A percentile compares a stretch with the other conserved stretches of the same genome.
These are phyloP conservation scores for Buathra laborator DNA, from an alignment of 2,888 invertebrate species.

Conservation along the genomic window DNA sequence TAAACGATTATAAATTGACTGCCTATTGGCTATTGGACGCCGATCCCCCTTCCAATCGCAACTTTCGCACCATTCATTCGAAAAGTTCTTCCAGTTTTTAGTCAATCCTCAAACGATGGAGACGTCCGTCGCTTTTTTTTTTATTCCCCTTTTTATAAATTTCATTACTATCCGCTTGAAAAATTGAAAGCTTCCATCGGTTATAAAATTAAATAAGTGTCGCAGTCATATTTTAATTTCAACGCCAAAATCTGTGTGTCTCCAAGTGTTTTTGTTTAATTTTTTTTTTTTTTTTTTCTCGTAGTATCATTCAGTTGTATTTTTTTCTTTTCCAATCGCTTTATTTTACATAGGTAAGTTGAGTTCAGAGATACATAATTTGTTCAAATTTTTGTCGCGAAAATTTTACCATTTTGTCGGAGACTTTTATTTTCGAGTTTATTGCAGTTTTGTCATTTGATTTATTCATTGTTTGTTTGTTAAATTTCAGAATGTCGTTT, in stretches of 20 bases:
- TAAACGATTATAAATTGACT: constrained; percentile 69
- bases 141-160: not conserved
- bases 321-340: constrained; percentile 12
- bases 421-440: not conserved
- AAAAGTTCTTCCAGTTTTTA: constrained; percentile 65
- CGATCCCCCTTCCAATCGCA: constrained; percentile 50
- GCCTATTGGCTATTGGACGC: constrained; percentile 58
- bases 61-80: constrained; percentile 57
- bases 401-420: not conserved
- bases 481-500: constrained; percentile 89
- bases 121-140: not conserved
- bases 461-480: not conserved
- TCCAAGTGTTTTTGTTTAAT: constrained; percentile 38
- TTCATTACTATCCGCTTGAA: not conserved
- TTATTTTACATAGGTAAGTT: constrained; percentile 65
- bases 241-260: not conserved
- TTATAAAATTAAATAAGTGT: not conserved
- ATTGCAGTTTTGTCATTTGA: not conserved
- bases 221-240: constrained; percentile 3
- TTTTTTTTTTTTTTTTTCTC: not conserved
- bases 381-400: not conserved
- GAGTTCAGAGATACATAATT: constrained; percentile 6
- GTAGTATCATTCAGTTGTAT: not conserved
- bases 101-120: constrained; percentile 43
- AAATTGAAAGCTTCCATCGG: constrained; percentile 7